Conservation (phyloP, 2,113 vertebrate genomes). For the Deroptyus accipitrinus region DNA sequence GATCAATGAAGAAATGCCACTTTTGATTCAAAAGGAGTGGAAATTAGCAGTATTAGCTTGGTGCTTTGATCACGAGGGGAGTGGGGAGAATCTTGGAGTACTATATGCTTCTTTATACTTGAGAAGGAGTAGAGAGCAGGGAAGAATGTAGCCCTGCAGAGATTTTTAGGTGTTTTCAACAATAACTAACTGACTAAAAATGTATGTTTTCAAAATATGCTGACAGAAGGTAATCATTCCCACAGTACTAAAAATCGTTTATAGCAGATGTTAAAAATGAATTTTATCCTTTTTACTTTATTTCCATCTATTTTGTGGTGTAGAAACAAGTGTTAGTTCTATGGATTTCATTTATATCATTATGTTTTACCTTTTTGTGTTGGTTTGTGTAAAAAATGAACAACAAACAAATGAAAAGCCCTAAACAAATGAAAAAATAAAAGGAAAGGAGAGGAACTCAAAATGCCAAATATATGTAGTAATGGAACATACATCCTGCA, state of each 20-base stretch:
- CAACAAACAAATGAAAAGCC: background rate
- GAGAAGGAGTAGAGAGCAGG: background rate
- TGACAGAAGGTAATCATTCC: background rate
- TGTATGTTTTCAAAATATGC: background rate
- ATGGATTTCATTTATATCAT: background rate
- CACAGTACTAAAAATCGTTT: background rate
- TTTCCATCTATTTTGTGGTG: background rate
- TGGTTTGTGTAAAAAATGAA: background rate
- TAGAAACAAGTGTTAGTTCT: background rate
- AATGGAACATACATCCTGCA: background rate
- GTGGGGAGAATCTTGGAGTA: background rate
- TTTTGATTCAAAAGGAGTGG: background rate
- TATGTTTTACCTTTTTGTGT: background rate
- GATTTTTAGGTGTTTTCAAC: background rate
- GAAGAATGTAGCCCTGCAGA: background rate
- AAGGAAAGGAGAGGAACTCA: background rate
- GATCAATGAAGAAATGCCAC: background rate
- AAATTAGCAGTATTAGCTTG: background rate
- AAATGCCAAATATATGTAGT: background rate
- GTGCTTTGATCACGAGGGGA: background rate
- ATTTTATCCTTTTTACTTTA: background rate
- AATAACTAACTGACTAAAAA: background rate
- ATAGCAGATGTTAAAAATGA: background rate
- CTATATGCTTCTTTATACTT: background rate
- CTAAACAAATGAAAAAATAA: background rate